These are phyloP conservation scores for Apodemus sylvaticus DNA, from an alignment of 2,113 vertebrate species.

Conservation along the genomic window DNA sequence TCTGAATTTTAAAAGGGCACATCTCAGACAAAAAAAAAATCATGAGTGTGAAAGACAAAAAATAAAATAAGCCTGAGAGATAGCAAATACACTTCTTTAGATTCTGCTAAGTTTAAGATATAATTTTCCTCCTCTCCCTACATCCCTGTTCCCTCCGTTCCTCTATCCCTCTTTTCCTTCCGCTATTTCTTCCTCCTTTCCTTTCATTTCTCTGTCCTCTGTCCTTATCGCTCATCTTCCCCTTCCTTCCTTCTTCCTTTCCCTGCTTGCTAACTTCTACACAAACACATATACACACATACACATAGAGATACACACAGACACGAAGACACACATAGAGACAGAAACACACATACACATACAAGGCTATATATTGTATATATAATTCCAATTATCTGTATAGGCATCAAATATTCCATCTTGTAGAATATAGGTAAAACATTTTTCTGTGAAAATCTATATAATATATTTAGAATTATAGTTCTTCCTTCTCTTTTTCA, in stretches of 20 bases:
- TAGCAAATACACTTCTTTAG: neutral
- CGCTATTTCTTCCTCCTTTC: fast-evolving
- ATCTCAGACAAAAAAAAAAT: neutral
- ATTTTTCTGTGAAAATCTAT: neutral
- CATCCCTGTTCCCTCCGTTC: neutral
- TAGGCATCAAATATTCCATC: neutral
- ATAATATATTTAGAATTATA: neutral
- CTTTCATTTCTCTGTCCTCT: too few species aligned
- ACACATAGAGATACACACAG: too few species aligned
- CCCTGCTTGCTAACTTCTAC: too few species aligned
- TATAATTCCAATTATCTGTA: neutral
- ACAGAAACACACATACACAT: too few species aligned
- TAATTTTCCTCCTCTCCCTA: neutral
- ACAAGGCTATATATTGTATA: neutral
- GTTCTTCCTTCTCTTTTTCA: neutral
- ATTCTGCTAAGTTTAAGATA: neutral
- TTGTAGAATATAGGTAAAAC: neutral
- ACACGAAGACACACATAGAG: too few species aligned
- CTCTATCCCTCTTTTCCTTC: fast-evolving
- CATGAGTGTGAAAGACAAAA: neutral
- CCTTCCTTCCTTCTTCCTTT: fast-evolving
- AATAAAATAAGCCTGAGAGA: neutral
- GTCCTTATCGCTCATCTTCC: neutral
- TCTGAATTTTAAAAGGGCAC: neutral
- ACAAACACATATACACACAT: too few species aligned